Percentiles rank a stretch among this genome's conserved stretches.
These are phyloP conservation scores for Vidua macroura DNA, from an alignment of 2,113 vertebrate species.

Conservation along the genomic window DNA sequence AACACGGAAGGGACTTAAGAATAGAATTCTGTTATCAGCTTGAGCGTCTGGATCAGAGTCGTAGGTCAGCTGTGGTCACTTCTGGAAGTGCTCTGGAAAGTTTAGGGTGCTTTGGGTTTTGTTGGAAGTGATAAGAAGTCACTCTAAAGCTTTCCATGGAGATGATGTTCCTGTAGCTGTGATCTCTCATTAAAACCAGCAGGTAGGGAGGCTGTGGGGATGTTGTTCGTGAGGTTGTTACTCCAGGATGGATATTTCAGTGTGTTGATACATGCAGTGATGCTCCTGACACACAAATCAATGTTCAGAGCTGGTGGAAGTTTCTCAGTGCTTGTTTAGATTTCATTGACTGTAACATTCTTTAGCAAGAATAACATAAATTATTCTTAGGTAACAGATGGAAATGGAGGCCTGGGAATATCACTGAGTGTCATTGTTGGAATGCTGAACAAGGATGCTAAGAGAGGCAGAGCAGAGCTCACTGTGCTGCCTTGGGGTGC, in stretches of 20 bases:
- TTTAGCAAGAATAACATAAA: not conserved
- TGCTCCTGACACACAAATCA: not conserved
- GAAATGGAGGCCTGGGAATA: not conserved
- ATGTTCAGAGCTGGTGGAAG: not conserved
- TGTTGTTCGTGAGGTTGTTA: not conserved
- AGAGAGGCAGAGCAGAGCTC: not conserved
- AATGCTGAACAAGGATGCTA: not conserved
- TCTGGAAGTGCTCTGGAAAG: not conserved
- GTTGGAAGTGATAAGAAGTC: not conserved
- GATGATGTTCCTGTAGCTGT: not conserved
- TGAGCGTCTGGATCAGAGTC: not conserved
- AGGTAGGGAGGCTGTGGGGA: not conserved
- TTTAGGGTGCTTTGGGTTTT: not conserved
- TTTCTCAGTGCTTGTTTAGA: not conserved
- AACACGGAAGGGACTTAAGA: rapidly evolving
- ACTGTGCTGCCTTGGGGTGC: not conserved
- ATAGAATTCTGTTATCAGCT: not conserved
- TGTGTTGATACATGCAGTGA: not conserved
- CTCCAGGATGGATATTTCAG: not conserved
- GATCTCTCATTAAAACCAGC: not conserved
- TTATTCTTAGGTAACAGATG: not conserved
- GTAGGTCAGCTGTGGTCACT: not conserved
- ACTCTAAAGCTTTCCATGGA: not conserved
- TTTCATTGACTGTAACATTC: not conserved
- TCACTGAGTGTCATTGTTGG: not conserved